Evolutionary conservation across 2,797 vertebrate species (phyloP).

Genomic region (Ispidina lecontei): DNA sequence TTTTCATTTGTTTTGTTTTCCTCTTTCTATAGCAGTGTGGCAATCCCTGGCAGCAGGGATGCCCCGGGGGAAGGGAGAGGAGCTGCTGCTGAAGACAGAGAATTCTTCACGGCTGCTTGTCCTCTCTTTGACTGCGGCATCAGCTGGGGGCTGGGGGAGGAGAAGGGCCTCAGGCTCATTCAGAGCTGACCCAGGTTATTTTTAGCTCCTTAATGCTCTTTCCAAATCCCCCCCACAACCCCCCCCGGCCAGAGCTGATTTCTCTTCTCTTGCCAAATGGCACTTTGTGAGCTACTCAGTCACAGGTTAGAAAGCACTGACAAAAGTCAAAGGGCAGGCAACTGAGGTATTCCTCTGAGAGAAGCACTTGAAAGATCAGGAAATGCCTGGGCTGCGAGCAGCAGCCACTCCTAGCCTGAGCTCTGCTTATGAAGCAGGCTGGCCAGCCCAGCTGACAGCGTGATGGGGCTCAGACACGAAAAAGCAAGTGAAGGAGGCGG

Average conservation of each 20-base stretch:
- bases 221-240: background rate
- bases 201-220: slow-evolving; percentile 76
- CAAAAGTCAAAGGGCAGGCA: slow-evolving; percentile 19
- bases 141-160: slow-evolving; percentile 24
- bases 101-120: slow-evolving; percentile 30
- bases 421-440: background rate
- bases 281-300: slow-evolving; percentile 38
- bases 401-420: background rate
- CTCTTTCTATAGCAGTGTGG: slow-evolving; percentile 47
- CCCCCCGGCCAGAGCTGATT: slow-evolving; percentile 21
- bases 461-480: background rate
- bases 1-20: slow-evolving; percentile 57
- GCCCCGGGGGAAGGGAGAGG: slow-evolving; percentile 21
- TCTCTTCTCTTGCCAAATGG: slow-evolving; percentile 61
- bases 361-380: slow-evolving; percentile 23
- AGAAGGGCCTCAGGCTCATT: slow-evolving; percentile 17
- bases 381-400: background rate
- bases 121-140: slow-evolving; percentile 44
- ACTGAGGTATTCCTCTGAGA: background rate
- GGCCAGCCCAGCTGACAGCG: background rate
- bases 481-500: background rate
- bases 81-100: background rate
- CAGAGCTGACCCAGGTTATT: slow-evolving; percentile 72
- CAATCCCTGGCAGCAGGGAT: slow-evolving; percentile 42
- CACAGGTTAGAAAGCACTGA: slow-evolving; percentile 14